Evolutionary conservation across 2,888 invertebrate species (phyloP), one percentile per base, ranked within the genome.

Genomic region (Rhogogaster chlorosoma): DNA sequence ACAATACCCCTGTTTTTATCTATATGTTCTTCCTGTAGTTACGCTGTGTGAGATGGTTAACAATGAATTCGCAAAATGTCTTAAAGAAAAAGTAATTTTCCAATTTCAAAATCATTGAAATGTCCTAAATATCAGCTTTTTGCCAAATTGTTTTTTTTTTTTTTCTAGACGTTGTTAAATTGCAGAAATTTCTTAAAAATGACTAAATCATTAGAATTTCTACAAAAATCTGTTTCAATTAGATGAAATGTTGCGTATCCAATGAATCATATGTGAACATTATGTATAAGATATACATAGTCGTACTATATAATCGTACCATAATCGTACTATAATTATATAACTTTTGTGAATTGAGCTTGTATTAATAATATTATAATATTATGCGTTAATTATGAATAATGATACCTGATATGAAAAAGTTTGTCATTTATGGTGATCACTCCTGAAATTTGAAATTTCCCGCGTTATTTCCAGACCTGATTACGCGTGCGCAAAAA

Each of bases 361-460:
- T 61, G 57, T 57, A 57, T n/a, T n/a, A n/a, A n/a, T n/a, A n/a
- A n/a, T n/a, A n/a, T n/a, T n/a, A n/a, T n/a, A n/a, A n/a, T n/a
- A n/a, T 57, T 57, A 57, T 57, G 57, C n/a, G 57, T 57, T 57
- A 57, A 57, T 57, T 22, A 57, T 57, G 57, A 57, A 57, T 57
- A 57, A 57, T 57, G 22, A 57, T 57, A 57, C 57, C 57, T 57
- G 57, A 57, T 57, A 57, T 57, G 57, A 57, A 57, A 22, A 57
- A 57, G 57, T 57, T 57, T 57, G 57, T 57, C 61, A 61, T 61
- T 61, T 61, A 61, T n/a, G 61, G 61, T 61, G 61, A 61, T 61
- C 61, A 61, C 61, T 61, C 61, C 61, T 61, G 61, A 61, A 61
- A n/a, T 61, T n/a, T 26, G 61, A 61, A 61, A 61, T 26, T 61